Percentiles rank a stretch among this genome's conserved stretches.
These are phyloP conservation scores for Clepsis dumicolana DNA, from an alignment of 2,888 invertebrate genomes.

Conservation along the genomic window DNA sequence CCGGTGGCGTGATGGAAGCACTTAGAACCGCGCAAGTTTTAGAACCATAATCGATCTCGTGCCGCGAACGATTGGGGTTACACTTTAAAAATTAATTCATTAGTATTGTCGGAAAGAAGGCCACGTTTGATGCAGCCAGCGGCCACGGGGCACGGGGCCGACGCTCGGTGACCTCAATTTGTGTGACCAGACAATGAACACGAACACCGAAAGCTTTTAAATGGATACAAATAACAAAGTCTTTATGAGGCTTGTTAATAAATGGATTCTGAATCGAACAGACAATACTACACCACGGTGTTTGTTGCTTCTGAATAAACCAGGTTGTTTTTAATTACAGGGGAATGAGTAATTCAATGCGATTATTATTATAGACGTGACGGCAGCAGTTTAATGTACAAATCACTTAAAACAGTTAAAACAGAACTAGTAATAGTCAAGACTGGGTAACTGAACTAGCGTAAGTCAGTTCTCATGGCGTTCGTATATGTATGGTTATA, in stretches of 20 bases:
- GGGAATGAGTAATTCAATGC: background rate
- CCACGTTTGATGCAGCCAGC: constrained; percentile 2
- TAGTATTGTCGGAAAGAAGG: constrained; percentile 34
- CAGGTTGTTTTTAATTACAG: background rate
- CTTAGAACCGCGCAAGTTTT: constrained; percentile 58
- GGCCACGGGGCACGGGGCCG: constrained; percentile 13
- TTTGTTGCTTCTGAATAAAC: background rate
- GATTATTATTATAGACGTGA: background rate
- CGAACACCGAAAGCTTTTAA: background rate
- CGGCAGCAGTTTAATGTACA: background rate
- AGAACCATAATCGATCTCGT: constrained; percentile 51
- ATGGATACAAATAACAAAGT: background rate
- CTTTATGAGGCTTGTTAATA: background rate
- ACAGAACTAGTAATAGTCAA: constrained; percentile 2
- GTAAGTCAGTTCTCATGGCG: no score
- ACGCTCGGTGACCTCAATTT: constrained; percentile 13
- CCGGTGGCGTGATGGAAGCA: constrained; percentile 58
- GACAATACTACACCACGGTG: background rate
- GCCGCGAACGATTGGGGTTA: constrained; percentile 37
- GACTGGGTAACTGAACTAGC: background rate
- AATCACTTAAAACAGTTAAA: constrained; percentile 20
- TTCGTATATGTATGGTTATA: no score
- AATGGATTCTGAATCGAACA: background rate
- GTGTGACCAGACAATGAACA: constrained; percentile 9
- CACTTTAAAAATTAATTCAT: constrained; percentile 36